A percentile compares a stretch with the other conserved stretches of the same genome.
These are phyloP conservation scores for Leptobrachium leishanense DNA, from an alignment of 2,113 vertebrate species.

Conservation along the genomic window DNA sequence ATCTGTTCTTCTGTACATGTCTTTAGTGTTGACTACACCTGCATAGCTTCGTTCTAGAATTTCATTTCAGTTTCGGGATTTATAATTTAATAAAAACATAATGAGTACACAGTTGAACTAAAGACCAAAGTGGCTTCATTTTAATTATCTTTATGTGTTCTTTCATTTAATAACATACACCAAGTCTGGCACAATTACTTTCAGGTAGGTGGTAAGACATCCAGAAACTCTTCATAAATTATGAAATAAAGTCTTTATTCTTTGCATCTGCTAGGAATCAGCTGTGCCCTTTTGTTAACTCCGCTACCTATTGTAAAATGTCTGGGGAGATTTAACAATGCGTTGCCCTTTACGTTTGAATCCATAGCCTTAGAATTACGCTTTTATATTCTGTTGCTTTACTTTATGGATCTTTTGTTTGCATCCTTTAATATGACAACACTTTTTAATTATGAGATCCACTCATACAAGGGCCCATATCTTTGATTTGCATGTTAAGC, in stretches of 20 bases:
- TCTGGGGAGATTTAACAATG: neutral
- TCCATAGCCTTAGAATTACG: neutral
- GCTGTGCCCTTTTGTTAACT: neutral
- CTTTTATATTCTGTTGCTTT: neutral
- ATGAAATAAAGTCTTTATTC: neutral
- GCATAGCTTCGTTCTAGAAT: no score
- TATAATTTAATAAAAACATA: no score
- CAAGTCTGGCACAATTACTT: neutral
- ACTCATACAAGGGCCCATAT: no score
- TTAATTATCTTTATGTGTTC: neutral
- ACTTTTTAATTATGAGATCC: neutral
- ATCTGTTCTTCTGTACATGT: no score
- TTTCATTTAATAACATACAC: neutral
- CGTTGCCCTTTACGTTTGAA: neutral
- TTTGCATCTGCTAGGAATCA: neutral
- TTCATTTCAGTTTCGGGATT: no score
- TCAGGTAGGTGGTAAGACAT: neutral
- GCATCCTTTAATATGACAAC: neutral
- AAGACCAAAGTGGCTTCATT: no score
- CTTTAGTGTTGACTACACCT: no score
- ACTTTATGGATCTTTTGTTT: neutral
- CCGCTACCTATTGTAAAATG: neutral
- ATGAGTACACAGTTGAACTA: no score
- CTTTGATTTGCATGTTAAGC: no score
- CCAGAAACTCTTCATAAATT: neutral